These are phyloP conservation scores for Rhimphoctona megacephalus DNA, from an alignment of 2,888 invertebrate genomes.

Conservation along the genomic window DNA sequence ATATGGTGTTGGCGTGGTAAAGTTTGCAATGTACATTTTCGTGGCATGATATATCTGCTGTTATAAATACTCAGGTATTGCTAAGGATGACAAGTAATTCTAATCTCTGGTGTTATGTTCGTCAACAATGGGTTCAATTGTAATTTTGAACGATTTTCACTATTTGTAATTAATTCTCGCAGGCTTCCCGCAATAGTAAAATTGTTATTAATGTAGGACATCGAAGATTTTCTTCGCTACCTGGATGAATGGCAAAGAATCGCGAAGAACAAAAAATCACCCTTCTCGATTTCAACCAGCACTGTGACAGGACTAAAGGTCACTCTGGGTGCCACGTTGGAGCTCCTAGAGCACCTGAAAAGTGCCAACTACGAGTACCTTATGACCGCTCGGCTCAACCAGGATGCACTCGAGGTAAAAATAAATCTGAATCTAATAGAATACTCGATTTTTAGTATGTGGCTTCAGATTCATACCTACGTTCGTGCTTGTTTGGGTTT, in stretches of 20 bases:
- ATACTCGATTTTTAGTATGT: constrained; percentile 29
- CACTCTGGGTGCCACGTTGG: constrained; percentile 62
- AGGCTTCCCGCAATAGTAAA: constrained; percentile 22
- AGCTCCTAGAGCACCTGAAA: constrained; percentile 52
- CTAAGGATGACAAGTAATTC: no score
- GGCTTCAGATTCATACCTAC: constrained; percentile 14
- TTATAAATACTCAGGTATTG: no score
- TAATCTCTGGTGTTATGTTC: no score
- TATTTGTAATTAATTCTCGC: constrained; percentile 25
- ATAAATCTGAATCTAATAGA: constrained; percentile 25
- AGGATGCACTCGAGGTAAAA: constrained; percentile 69
- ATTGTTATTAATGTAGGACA: constrained; percentile 41
- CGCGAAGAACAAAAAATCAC: constrained; percentile 14
- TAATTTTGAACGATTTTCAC: not conserved
- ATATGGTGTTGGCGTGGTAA: constrained; percentile 29
- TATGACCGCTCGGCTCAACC: constrained; percentile 69
- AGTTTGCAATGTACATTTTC: no score
- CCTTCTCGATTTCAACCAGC: constrained; percentile 27
- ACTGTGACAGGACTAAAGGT: constrained; percentile 64
- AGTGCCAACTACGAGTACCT: constrained; percentile 60
- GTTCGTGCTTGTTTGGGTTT: constrained; percentile 21
- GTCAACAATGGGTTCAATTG: no score
- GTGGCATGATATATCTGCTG: no score
- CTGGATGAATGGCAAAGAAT: constrained; percentile 30
- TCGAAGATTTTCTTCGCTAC: constrained; percentile 36